These are phyloP conservation scores for Scolopax bukidnonensis DNA, from an alignment of 2,797 vertebrate species.

Conservation along the genomic window DNA sequence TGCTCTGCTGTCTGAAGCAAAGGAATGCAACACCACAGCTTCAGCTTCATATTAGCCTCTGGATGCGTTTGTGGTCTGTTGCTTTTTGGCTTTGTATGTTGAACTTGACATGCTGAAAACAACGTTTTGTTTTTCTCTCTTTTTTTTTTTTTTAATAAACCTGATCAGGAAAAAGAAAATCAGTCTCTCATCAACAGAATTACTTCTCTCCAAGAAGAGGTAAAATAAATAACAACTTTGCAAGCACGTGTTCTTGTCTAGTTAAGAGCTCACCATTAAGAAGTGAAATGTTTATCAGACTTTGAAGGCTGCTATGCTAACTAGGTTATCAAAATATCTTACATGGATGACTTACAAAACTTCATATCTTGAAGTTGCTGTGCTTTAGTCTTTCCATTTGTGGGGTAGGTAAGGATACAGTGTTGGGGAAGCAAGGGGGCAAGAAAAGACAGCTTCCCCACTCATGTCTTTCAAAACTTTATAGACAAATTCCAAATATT, in stretches of 20 bases:
- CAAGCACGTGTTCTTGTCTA: not conserved
- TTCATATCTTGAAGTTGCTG: not conserved
- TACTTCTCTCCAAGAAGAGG: slow-evolving; percentile 89
- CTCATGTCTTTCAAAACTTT: not conserved
- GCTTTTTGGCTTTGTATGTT: not conserved
- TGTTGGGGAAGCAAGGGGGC: not conserved
- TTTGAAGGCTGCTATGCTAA: not conserved
- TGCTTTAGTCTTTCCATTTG: not conserved
- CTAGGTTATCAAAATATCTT: not conserved
- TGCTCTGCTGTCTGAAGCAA: not conserved
- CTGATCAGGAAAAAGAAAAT: slow-evolving; percentile 87
- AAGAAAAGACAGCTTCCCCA: accelerated
- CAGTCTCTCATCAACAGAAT: slow-evolving; percentile 85
- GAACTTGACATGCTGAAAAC: not conserved
- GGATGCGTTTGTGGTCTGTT: not conserved
- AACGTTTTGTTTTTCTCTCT: not conserved
- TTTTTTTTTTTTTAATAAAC: not conserved
- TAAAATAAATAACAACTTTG: slow-evolving; percentile 53
- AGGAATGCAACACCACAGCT: not conserved
- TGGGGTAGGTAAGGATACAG: not conserved
- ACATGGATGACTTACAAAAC: not conserved
- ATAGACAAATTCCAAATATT: not conserved
- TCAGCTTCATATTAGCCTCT: not conserved
- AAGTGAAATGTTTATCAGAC: not conserved
- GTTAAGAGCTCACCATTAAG: not conserved